Percentiles rank a stretch among this genome's conserved stretches.
Conservation (phyloP, 2,888 invertebrate genomes). For the Eilema griseolum region DNA sequence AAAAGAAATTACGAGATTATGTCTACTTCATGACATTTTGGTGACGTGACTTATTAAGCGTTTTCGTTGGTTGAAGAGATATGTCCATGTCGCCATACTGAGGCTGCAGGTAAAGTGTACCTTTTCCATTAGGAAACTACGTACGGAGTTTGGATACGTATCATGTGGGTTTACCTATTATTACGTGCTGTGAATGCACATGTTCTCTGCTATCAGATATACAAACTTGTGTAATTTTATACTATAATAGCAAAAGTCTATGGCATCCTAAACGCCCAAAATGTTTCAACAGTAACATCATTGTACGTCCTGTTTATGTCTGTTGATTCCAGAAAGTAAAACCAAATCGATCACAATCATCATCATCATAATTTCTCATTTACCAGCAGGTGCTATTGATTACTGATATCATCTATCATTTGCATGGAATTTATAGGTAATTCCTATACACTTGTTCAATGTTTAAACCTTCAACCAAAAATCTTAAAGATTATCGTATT, state of each 20-base stretch:
- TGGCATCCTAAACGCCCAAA: neutral
- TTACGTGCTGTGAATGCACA: neutral
- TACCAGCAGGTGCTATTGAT: too few relatives aligned
- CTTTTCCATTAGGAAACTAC: neutral
- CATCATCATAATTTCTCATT: too few relatives aligned
- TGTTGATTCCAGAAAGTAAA: too few relatives aligned
- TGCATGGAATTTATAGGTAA: neutral
- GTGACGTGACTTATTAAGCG: too few relatives aligned
- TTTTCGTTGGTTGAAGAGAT: too few relatives aligned
- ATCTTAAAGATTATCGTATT: constrained; percentile 1
- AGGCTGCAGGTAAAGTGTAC: neutral
- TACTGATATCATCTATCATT: neutral
- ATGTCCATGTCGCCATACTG: too few relatives aligned
- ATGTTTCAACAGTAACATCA: too few relatives aligned
- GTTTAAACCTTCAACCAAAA: neutral
- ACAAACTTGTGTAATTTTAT: neutral
- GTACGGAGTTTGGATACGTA: neutral
- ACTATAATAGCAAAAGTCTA: neutral
- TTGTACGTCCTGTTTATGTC: too few relatives aligned
- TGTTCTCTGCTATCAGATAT: too few relatives aligned
- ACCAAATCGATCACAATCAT: too few relatives aligned
- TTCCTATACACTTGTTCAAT: neutral
- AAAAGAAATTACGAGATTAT: too few relatives aligned
- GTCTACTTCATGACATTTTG: too few relatives aligned
- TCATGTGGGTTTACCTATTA: neutral